phyloP scores from a whole-genome alignment of 1,140 invertebrate species.

The Reticulitermes speratus region DNA sequence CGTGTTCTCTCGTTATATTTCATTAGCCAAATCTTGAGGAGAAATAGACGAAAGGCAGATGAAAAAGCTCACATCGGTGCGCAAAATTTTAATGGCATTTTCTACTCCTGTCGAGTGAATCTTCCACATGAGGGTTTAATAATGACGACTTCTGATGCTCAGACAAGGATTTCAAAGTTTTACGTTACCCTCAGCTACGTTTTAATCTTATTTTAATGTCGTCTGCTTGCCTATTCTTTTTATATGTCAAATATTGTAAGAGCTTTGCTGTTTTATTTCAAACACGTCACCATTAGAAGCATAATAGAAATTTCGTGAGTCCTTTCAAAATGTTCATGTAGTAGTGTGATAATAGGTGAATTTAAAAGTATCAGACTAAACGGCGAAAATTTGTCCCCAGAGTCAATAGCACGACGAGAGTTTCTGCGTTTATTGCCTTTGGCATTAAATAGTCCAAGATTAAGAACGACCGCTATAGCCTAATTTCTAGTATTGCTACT shows the following conservation, averaged over 20 bases:
- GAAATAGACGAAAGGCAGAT: neutral
- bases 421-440: too few relatives aligned
- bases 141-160: constrained; percentile 4
- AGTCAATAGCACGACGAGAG: too few relatives aligned
- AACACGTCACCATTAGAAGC: neutral
- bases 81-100: constrained; percentile 22
- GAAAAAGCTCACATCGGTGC: neutral
- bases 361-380: too few relatives aligned
- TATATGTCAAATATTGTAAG: neutral
- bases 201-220: neutral
- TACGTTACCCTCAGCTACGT: neutral
- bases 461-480: too few relatives aligned
- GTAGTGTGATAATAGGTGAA: too few relatives aligned
- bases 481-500: too few relatives aligned
- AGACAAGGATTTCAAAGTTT: neutral
- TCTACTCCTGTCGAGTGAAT: constrained; percentile 22
- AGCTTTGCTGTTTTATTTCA: neutral
- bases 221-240: neutral
- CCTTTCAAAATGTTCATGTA: too few relatives aligned
- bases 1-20: constrained; percentile 24
- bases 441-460: too few relatives aligned
- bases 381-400: too few relatives aligned
- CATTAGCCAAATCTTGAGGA: constrained; percentile 25
- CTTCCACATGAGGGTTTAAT: constrained; percentile 21
- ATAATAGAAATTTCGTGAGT: too few relatives aligned